Evolutionary conservation across 2,113 vertebrate species (phyloP).

Genomic region (Ibidorhyncha struthersii): DNA sequence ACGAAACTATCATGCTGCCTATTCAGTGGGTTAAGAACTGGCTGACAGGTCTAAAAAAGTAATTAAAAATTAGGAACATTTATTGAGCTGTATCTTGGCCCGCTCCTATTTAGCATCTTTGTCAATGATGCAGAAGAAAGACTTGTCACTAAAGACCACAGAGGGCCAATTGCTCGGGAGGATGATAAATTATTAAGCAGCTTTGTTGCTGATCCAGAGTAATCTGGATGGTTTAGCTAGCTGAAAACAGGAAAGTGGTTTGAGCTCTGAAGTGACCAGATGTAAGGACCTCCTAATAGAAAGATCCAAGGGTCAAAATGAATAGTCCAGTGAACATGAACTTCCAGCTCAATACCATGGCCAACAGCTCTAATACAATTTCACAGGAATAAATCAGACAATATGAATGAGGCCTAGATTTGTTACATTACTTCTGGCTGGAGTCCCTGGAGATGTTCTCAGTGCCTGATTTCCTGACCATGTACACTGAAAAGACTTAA

Average conservation of each 20-base stretch:
- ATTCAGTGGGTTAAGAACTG: background rate
- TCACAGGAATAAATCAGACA: background rate
- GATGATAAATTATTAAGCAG: background rate
- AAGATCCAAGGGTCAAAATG: background rate
- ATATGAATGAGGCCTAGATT: background rate
- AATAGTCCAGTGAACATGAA: background rate
- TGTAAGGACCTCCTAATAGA: background rate
- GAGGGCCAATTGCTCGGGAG: background rate
- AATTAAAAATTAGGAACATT: background rate
- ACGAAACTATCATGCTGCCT: background rate
- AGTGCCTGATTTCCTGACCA: background rate
- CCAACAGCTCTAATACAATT: background rate
- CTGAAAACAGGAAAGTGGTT: background rate
- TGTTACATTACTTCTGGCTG: background rate
- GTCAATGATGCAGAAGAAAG: background rate
- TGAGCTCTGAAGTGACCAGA: background rate
- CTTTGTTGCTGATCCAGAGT: background rate
- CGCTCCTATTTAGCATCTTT: background rate
- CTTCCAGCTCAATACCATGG: background rate
- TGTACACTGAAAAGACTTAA: background rate
- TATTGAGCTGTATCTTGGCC: background rate
- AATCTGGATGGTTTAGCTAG: background rate
- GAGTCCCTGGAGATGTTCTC: background rate
- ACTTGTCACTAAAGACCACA: background rate
- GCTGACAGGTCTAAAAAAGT: background rate